Evolutionary conservation across 1,140 invertebrate genomes (phyloP), one percentile per base, ranked within the genome.

Genomic region (Anastatus disparis): DNA sequence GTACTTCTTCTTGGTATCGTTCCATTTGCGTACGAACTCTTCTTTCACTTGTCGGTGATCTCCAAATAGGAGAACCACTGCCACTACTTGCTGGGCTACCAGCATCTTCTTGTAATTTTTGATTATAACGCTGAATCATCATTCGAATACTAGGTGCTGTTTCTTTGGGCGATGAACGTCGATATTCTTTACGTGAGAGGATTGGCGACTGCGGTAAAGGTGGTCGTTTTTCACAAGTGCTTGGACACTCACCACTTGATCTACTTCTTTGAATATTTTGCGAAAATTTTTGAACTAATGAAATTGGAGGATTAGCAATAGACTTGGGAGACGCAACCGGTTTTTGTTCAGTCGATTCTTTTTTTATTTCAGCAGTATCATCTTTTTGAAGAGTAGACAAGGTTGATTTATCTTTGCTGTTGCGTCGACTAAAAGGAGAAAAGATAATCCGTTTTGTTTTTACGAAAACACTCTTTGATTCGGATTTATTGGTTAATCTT

Each of bases 401-500:
- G 58, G 71, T 27, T 55, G 70, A 71, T 62, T 76, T 79, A 6
- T 69, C 74, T 26, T 77, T 77, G 8, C 31, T 68, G 31, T 79
- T 87, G 59, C 86, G 82, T 10, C 88, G 82, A 13, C 88, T 87
- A 10, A 93, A 87, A 0, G 92, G 91, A 0, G 91, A 91, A 73
- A 93, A 93, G 66, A 94, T 88, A 84, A 92, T 93, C 29, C 91
- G 86, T 55, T 91, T 93, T 0, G 92, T 94, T 78, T 92, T 92
- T 0, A 93, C 90, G 65, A 93, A 92, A 8, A 93, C 87, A 79
- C 85, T 85, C 20, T 73, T 55, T 2, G 76, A 72, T 3, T 76
- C 68, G 12, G 66, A 27, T 31, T 73, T 68, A 44, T 24, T 68
- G 15, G 1, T 69, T 48, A 73, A 55, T 69, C 75, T 72, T 59